Evolutionary conservation across 1,140 invertebrate species (phyloP), one percentile per base, ranked within the genome.

Genomic region (Drosophila biarmipes): DNA sequence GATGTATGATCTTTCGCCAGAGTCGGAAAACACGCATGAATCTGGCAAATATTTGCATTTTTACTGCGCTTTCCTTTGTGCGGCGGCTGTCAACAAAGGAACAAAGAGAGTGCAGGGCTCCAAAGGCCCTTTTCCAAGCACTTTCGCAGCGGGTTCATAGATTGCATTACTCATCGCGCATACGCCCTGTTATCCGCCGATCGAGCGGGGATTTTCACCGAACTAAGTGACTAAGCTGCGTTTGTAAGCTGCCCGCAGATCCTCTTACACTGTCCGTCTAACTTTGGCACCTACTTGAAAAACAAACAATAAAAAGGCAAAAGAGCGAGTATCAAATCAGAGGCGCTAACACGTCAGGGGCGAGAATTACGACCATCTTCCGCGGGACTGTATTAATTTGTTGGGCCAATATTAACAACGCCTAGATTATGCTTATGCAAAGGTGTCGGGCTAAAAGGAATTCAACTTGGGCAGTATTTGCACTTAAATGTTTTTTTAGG

Each of bases 201-300:
- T 51, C 35, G 15, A 11, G 3, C 10, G 45, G 53, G 53, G 24
- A 43, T 57, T 64, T 64, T 57, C 37, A 56, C 53, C 21, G 37
- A 37, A 37, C 29, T n/a, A 5, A 15, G 35, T 66, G 72, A 75
- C 71, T 75, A 75, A 75, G 56, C 35, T 37, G 46, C 31, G 38
- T 51, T 54, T 49, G 10, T 53, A 27, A 29, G 43, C 54, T 52
- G 14, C 40, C 15, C 43, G 31, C 42, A 42, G 45, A 54, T 80
- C 58, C 57, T 62, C 73, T 74, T 51, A 43, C 69, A 64, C 40
- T 15, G 27, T 21, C 40, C 37, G 58, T 42, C 69, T 69, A 86
- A 81, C 49, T 78, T 87, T 81, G 51, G 38, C 78, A 86, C 78
- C 58, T 84, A 68, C 46, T 72, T 75, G 37, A 43, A 43, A 53